A percentile compares a stretch with the other conserved stretches of the same genome.
phyloP scores from a whole-genome alignment of 2,113 vertebrate species.

The Stomatorhinus ivindoensis region DNA sequence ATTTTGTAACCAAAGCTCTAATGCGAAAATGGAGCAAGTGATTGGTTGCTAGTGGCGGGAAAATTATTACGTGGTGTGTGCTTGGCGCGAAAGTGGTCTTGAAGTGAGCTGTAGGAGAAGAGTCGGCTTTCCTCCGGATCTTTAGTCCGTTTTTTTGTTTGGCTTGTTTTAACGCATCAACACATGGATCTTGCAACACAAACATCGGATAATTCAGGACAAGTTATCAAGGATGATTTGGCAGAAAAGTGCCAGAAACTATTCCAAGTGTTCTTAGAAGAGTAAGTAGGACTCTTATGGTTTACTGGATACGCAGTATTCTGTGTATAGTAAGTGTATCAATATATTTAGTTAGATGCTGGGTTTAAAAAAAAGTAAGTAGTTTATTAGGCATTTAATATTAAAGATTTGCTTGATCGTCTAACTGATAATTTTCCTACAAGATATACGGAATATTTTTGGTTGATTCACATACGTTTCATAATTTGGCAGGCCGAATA shows the following conservation, averaged over 20 bases:
- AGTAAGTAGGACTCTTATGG: conserved; percentile 68
- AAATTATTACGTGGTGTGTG: conserved; percentile 50
- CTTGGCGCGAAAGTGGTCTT: conserved; percentile 70
- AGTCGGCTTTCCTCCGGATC: not conserved
- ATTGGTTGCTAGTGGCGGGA: conserved; percentile 57
- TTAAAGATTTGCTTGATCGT: not conserved
- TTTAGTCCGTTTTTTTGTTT: conserved; percentile 6
- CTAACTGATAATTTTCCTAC: not conserved
- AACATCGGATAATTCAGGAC: conserved; percentile 55
- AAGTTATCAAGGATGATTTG: conserved; percentile 81
- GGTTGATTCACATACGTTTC: not conserved
- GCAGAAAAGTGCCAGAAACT: conserved; percentile 96
- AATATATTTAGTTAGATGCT: not conserved
- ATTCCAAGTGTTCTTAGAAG: conserved; percentile 93
- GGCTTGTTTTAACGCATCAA: not conserved
- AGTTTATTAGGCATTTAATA: not conserved
- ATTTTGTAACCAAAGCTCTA: not conserved
- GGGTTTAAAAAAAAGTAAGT: not conserved
- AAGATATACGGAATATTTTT: not conserved
- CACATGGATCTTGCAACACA: conserved; percentile 62
- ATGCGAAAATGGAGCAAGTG: accelerated
- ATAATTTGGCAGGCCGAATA: not conserved
- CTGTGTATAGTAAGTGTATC: not conserved
- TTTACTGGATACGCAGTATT: not conserved
- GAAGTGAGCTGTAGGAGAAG: not conserved